Evolutionary conservation across 2,888 invertebrate species (phyloP).

Genomic region (Acronicta alni): DNA sequence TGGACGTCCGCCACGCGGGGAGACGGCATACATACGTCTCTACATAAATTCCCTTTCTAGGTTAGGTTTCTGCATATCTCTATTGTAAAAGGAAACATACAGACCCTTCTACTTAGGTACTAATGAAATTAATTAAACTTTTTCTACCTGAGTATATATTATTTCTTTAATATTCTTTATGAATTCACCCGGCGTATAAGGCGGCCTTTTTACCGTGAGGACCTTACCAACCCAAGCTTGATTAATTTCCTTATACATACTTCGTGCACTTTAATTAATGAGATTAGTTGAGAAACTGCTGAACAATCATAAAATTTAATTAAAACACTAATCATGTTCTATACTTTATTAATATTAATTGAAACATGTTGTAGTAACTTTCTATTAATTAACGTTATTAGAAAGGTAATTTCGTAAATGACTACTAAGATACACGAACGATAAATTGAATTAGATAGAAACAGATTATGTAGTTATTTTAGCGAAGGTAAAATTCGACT

Average conservation of each 20-base stretch:
- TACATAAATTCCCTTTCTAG: too few relatives aligned
- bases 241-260: slow-evolving; percentile 12
- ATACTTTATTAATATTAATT: slow-evolving; percentile 25
- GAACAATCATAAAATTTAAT: slow-evolving; percentile 20
- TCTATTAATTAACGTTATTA: slow-evolving; percentile 20
- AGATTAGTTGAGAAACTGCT: slow-evolving; percentile 9
- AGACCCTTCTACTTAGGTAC: too few relatives aligned
- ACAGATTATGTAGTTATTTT: neutral
- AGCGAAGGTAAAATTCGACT: too few relatives aligned
- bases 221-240: slow-evolving; percentile 2
- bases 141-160: too few relatives aligned
- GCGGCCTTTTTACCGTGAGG: neutral
- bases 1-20: too few relatives aligned
- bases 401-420: slow-evolving; percentile 15
- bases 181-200: neutral
- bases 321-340: slow-evolving; percentile 22
- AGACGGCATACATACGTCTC: too few relatives aligned
- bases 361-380: slow-evolving; percentile 17
- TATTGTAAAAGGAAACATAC: too few relatives aligned
- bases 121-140: too few relatives aligned
- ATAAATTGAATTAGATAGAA: slow-evolving; percentile 19
- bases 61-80: too few relatives aligned
- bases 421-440: slow-evolving; percentile 4
- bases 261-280: slow-evolving; percentile 13
- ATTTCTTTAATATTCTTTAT: neutral